Evolutionary conservation across 2,888 invertebrate species (phyloP), one percentile per base, ranked within the genome.

Genomic region (Cacoxenus indagator): DNA sequence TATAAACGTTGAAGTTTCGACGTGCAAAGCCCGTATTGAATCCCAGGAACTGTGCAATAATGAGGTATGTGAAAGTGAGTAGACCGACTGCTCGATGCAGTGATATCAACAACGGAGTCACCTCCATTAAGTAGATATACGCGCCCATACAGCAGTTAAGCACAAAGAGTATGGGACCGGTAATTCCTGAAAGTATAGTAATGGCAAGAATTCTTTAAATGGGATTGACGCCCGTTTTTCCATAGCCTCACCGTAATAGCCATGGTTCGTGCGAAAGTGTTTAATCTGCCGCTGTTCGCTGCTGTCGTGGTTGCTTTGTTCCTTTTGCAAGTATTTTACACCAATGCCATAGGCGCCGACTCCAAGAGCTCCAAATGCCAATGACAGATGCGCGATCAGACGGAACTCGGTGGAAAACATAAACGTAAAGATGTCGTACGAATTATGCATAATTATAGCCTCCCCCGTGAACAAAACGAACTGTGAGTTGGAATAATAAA

Each of bases 401-500:
- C 0, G 77, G 70, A 17, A 78, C 78, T 1, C 69, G 43, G 6
- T 31, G n/a, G 11, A 11, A n/a, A 48, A 17, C n/a, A 48, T 48
- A 5, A 31, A 31, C 31, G 31, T 8, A 8, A 31, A 31, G 31
- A 31, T 48, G 48, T 67, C 4, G 70, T 57, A 6, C 69, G 48
- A 71, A 67, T 85, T 83, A 14, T 85, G 83, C 31, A 85, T 78
- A 69, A 87, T 77, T 69, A 87, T 70, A 0, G 83, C 85, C 66
- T 87, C 86, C 2, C 86, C 85, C 75, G 85, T 78, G 2, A 84
- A 73, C 3, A 85, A 77, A 0, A 83, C 82, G 73, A 86, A 87
- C 87, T 87, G 67, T 3, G 71, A 72, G 27, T 2, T 46, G 14
- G 2, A 37, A 59, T 1, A 17, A 31, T 17, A 51, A 2, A 51